A percentile compares a stretch with the other conserved stretches of the same genome.
These are phyloP conservation scores for Drosophila malerkotliana DNA, from an alignment of 1,140 invertebrate species.

Conservation along the genomic window DNA sequence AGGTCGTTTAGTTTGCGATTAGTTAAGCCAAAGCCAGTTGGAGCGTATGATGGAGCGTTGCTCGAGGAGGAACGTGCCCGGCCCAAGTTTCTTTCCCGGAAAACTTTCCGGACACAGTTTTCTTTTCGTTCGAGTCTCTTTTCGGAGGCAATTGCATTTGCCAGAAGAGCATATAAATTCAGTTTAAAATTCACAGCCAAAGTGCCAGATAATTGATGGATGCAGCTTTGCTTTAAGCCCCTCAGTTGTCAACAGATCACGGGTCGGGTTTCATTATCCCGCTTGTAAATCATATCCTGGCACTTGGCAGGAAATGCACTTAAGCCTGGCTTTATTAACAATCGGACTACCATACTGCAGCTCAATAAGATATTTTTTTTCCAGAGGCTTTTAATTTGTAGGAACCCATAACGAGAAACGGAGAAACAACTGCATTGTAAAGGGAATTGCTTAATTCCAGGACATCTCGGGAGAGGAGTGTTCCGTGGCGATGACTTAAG, in stretches of 20 bases:
- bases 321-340: slow-evolving; percentile 46
- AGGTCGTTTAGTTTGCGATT: slow-evolving; percentile 79
- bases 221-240: neutral
- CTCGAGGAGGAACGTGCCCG: slow-evolving; percentile 39
- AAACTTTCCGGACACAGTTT: slow-evolving; percentile 43
- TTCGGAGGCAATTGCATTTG: slow-evolving; percentile 22
- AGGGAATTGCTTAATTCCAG: slow-evolving; percentile 77
- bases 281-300: slow-evolving; percentile 13
- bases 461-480: slow-evolving; percentile 42
- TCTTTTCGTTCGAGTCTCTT: slow-evolving; percentile 28
- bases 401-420: slow-evolving; percentile 39
- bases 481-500: slow-evolving; percentile 64
- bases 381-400: slow-evolving; percentile 68
- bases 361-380: slow-evolving; percentile 22
- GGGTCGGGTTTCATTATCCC: neutral
- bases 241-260: neutral
- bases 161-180: slow-evolving; percentile 22
- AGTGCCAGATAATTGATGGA: slow-evolving; percentile 19
- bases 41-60: slow-evolving; percentile 49
- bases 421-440: slow-evolving; percentile 18
- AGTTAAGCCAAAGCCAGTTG: slow-evolving; percentile 70
- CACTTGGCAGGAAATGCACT: slow-evolving; percentile 27
- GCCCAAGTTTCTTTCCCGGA: slow-evolving; percentile 35
- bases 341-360: slow-evolving; percentile 13
- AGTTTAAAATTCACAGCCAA: slow-evolving; percentile 14